Base-by-base conservation (phyloP, 2,797 vertebrate genomes). In the Cottoperca gobio region DNA sequence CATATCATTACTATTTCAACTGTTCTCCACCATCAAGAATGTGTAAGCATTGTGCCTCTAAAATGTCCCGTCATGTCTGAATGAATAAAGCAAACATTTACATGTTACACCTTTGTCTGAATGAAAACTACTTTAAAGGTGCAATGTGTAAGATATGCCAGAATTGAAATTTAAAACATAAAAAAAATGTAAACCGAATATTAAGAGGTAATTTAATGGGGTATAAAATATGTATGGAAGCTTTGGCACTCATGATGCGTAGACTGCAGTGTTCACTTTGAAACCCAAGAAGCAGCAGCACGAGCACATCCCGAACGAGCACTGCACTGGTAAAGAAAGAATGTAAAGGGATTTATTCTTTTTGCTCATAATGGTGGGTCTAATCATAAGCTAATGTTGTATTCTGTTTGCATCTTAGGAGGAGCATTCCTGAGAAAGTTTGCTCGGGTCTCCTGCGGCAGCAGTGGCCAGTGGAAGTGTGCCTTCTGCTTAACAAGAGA, bases 401-500 rank as follows among this genome's bases (percentile, higher is more conserved):
- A 8, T 13, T 73, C n/a, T n/a, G n/a, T n/a, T n/a, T n/a, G n/a
- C n/a, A 6, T 79, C 31, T 42, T 11, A 97, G 97, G 97, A 21
- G 97, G 94, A 4, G 91, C 89, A 0, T 97, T 98, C 85, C 88
- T 97, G 78, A 90, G 95, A 39, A 91, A 67, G 55, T 95, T 92
- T 54, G 96, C 95, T 23, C 92, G 93, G 0, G 91, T 95, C 33
- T 85, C 94, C 16, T 67, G 75, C 4, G 1, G 63, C 9, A 55
- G 74, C 61, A 28, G 59, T 0, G 52, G 70, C n/a, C 88, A 80
- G 16, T 94, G 91, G 89, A 97, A 97, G 85, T 97, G 96, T 83
- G 96, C 96, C 13, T 97, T 98, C 88, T 96, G 95, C 81, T 85
- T 97, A 76, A 97, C 95, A 0, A 91, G 94, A 76, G 95, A 96